phyloP scores from a whole-genome alignment of 2,797 vertebrate genomes.

The Siniperca undulata region DNA sequence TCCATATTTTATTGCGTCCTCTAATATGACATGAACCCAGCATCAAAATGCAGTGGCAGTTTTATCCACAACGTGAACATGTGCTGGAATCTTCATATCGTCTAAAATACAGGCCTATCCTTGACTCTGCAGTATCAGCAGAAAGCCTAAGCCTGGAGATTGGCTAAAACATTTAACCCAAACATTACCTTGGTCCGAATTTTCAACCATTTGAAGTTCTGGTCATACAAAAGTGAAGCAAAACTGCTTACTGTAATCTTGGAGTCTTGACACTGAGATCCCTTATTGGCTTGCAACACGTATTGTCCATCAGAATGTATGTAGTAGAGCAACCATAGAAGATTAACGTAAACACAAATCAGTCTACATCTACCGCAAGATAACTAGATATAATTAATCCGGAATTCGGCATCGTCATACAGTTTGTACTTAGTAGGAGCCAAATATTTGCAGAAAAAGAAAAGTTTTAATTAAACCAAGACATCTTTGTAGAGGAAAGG shows the following conservation, averaged over 20 bases:
- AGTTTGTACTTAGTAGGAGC: neutral
- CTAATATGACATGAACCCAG: constrained; percentile 1
- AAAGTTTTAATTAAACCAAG: constrained; percentile 27
- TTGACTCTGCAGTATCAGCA: neutral
- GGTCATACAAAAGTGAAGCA: constrained; percentile 16
- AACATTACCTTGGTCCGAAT: constrained; percentile 23
- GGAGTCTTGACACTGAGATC: constrained; percentile 4
- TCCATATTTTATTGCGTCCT: neutral
- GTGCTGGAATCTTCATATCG: neutral
- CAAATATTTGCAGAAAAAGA: constrained; percentile 40
- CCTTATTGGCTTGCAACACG: constrained; percentile 1
- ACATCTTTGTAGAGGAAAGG: constrained; percentile 76
- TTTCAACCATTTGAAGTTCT: constrained; percentile 28
- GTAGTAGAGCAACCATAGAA: neutral
- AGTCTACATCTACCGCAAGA: constrained; percentile 10
- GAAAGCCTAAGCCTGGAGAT: neutral
- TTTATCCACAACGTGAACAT: constrained; percentile 19
- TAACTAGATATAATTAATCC: neutral
- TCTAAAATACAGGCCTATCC: neutral
- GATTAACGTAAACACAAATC: constrained; percentile 32
- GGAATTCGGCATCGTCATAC: neutral
- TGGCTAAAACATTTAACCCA: constrained; percentile 1
- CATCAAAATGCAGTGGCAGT: constrained; percentile 4
- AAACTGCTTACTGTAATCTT: constrained; percentile 1
- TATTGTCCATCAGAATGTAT: constrained; percentile 8